Base-by-base conservation (phyloP, 1,140 invertebrate genomes). In the Drosophila baimaii region DNA sequence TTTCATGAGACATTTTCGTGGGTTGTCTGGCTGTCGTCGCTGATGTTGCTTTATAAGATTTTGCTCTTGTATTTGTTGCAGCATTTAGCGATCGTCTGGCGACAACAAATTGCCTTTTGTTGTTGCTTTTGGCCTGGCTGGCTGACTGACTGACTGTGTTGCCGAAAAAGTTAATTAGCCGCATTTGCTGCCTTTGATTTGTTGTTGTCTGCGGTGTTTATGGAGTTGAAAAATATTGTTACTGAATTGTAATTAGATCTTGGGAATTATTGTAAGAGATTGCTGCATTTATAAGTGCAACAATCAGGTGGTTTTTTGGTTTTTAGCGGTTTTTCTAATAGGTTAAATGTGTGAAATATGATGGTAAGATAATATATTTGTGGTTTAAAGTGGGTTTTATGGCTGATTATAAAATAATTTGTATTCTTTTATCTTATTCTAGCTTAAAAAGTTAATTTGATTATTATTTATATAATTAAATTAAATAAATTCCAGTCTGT, bases 1-100 rank as follows among this genome's bases (percentile, higher is more conserved):
- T 85, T 86, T 85, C 82, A 86, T 65, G 75, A 86, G 82, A 85
- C 82, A 85, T 81, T 85, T 77, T 79, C 83, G 83, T 88, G 84
- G 83, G 83, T 51, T 62, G 75, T 29, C 33, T 52, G 51, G 71
- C 56, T 65, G 74, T 68, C 69, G 72, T 74, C 71, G 65, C 44
- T 54, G 33, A 51, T 25, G 68, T 71, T 39, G 51, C 65, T 70
- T 41, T 65, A 52, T 23, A 21, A 44, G 21, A 21, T 44, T 37
- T 44, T 43, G 21, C 41, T 64, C 82, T 39, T 41, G 15, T 33
- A 43, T 44, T 27, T 61, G 37, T 15, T 70, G 82, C 79, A 79
- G 79, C 75, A 82, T 88, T 85, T 85, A 85, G 76, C 75, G 83
- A 71, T 81, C 59, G 59, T 74, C 68, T 73, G 57, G 75, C 69